phyloP scores from a whole-genome alignment of 2,113 vertebrate species.

The Archocentrus centrarchus region DNA sequence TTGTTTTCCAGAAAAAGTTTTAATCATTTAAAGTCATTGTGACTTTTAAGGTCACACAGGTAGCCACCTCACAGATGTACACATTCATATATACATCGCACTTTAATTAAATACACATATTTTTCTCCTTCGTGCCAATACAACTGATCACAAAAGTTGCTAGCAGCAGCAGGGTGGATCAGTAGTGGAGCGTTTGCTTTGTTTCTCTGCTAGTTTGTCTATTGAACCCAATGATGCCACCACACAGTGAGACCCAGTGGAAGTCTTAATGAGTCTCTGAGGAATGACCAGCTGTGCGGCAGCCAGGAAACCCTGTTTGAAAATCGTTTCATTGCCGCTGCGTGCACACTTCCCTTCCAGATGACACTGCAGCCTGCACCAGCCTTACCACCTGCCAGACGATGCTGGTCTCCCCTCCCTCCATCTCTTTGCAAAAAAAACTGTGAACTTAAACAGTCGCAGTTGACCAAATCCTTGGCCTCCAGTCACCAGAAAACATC shows the following conservation, averaged over 20 bases:
- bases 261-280: constrained; percentile 57
- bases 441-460: constrained; percentile 21
- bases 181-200: not conserved
- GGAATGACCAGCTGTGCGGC: constrained; percentile 30
- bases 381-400: constrained; percentile 18
- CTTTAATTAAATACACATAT: not conserved
- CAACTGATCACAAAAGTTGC: not conserved
- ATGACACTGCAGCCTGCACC: constrained; percentile 15
- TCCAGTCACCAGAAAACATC: constrained; percentile 40
- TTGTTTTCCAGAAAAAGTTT: too few species aligned
- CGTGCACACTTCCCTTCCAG: constrained; percentile 16
- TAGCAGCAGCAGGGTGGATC: not conserved
- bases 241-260: constrained; percentile 26
- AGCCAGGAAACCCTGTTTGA: constrained; percentile 38
- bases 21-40: too few species aligned
- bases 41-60: not conserved
- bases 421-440: not conserved
- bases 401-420: not conserved
- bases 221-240: constrained; percentile 28
- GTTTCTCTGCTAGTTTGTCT: not conserved
- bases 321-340: constrained; percentile 14
- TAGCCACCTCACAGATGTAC: not conserved
- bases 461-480: constrained; percentile 21
- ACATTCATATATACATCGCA: not conserved
- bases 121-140: not conserved